Base-by-base conservation (phyloP, 2,113 vertebrate genomes). In the Carassius gibelio region DNA sequence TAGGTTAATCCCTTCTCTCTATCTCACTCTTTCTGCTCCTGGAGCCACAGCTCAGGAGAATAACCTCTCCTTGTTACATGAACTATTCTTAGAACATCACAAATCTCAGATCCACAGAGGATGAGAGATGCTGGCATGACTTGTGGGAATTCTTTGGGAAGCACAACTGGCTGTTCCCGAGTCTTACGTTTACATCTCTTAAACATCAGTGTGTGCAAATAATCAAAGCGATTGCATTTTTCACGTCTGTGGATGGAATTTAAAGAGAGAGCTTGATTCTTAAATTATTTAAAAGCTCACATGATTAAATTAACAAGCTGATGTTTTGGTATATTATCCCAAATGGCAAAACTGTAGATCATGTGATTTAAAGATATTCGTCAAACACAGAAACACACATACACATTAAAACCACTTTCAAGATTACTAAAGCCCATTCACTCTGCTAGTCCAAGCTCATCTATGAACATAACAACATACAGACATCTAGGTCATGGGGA, bases 1-100 rank as follows among this genome's bases (percentile, higher is more conserved):
- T 90, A 90, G 90, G 89, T 89, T 90, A 91, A 91, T 90, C 86
- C 84, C 59, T 69, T 83, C 83, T 85, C 82, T 87, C 76, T 38
- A 50, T 82, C 83, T 19, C 75, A 80, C 72, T 10, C 45, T 64
- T 21, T 64, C 48, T 79, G n/a, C 86, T 86, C 64, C 76, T 85
- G 77, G 86, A 84, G 82, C 66, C 81, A 26, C 57, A 82, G 84
- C 86, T 86, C 88, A 68, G 48, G 82, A 84, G 86, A 86, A 82
- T 75, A 84, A 85, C 87, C 86, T 84, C 78, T 87, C 52, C 75
- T 26, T 76, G 55, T 89, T 85, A 88, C 85, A 88, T 34, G 77
- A 89, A 81, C 85, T 90, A 91, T 91, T 89, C 86, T 89, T 88
- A 90, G 89, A 84, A 61, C 88, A 86, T 74, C 84, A 83, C 87